Conservation (phyloP, 2,888 invertebrate species). For the Ormyrus pomaceus region DNA sequence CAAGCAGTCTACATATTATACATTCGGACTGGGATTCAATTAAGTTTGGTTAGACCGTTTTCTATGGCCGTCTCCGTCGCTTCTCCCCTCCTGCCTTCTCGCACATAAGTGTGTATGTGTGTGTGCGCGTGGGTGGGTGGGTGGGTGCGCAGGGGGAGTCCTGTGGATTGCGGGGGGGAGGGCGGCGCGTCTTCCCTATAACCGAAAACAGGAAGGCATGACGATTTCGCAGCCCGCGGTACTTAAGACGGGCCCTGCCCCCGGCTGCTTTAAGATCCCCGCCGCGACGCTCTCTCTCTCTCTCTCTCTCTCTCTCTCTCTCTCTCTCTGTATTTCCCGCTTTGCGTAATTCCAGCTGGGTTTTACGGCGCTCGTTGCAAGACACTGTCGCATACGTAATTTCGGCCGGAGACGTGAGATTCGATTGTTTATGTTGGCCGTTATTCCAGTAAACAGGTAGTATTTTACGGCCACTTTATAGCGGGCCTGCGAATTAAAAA, state of each 20-base stretch:
- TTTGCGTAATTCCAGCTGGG: neutral
- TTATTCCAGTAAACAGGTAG: too few species aligned
- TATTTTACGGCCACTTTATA: too few species aligned
- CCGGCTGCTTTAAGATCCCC: constrained; percentile 6
- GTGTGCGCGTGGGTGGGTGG: neutral
- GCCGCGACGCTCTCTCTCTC: too few species aligned
- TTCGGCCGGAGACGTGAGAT: too few species aligned
- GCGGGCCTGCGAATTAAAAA: too few species aligned
- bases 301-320: too few species aligned
- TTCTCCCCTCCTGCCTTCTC: constrained; percentile 18
- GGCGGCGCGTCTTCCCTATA: neutral
- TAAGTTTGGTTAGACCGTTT: constrained; percentile 74
- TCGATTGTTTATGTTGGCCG: too few species aligned
- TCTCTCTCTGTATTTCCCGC: neutral
- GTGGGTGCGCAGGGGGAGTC: neutral
- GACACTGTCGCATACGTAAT: too few species aligned
- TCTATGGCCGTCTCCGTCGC: constrained; percentile 51
- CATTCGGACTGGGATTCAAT: constrained; percentile 76
- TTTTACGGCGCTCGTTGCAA: neutral
- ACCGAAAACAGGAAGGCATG: constrained; percentile 35
- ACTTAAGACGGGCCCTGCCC: constrained; percentile 21
- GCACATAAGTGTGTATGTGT: neutral
- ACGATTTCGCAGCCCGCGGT: constrained; percentile 23
- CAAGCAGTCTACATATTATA: constrained; percentile 76
- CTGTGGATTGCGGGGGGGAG: constrained; percentile 1